Base-by-base conservation (phyloP, 2,888 invertebrate species). In the Amphipoea lucens region DNA sequence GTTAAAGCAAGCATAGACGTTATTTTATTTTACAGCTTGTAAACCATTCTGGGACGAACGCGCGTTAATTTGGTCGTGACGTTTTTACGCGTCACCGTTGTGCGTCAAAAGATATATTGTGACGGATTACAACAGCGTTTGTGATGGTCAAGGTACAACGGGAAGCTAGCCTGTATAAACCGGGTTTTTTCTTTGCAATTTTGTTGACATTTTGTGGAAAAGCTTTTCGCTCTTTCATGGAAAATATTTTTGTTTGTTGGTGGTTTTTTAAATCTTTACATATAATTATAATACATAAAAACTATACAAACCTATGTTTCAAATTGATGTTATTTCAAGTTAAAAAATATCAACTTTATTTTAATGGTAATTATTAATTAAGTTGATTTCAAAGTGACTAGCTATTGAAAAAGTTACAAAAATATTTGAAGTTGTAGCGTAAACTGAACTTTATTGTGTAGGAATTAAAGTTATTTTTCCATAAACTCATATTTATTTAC, bases 61-160 rank as follows among this genome's bases (percentile, higher is more conserved):
- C 62, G 23, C 71, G 67, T 68, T 65, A 78, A 83, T 78, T 83
- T 36, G 57, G 3, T 0, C 42, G 29, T 60, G 57, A 60, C 54
- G 42, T 68, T 82, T 83, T 83, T 62, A 82, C 54, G 60, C 60
- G 76, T 82, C 70, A 54, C n/a, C 51, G 60, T 68, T 72, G 78
- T 57, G 42, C 42, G 67, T 7, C 63, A 60, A 36, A 60, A 72
- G 72, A 78, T 78, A 51, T 83, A 77, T 48, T 63, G 67, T 71
- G 83, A 71, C 78, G 29, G 54, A 81, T 71, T 57, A 71, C 76
- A 51, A 54, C 69, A 66, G 29, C 62, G 40, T 54, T 54, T 42
- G 20, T 77, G 62, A 63, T 71, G 77, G 77, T 57, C 62, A 77
- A 62, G 23, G 42, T 14, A 54, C 1, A 11, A 9, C 9, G 72